phyloP scores from a whole-genome alignment of 2,113 vertebrate genomes.

The Oreochromis aureus region DNA sequence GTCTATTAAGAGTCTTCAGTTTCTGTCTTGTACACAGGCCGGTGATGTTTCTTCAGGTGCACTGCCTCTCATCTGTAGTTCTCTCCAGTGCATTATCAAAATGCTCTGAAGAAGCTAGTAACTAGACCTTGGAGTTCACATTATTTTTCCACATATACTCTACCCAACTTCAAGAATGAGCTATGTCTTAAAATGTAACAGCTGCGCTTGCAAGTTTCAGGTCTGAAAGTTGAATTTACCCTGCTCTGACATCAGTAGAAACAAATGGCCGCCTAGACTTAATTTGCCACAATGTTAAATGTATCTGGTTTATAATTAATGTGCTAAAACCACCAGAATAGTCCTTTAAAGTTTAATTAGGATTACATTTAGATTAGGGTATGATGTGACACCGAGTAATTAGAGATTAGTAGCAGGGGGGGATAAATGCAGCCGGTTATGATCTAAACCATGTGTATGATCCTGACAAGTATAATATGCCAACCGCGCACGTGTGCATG shows the following conservation, averaged over 20 bases:
- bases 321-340: neutral
- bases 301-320: neutral
- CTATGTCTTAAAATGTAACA: neutral
- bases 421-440: neutral
- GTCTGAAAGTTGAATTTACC: neutral
- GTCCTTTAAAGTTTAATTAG: neutral
- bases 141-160: neutral
- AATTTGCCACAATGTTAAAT: neutral
- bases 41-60: neutral
- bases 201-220: neutral
- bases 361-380: constrained; percentile 6
- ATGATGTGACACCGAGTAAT: neutral
- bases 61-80: neutral
- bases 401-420: neutral
- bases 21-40: neutral
- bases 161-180: neutral
- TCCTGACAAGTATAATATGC: neutral
- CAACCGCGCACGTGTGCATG: neutral
- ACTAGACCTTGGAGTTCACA: neutral
- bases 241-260: neutral
- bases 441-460: neutral
- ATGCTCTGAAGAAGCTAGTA: neutral
- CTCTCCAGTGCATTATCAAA: neutral
- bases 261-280: neutral
- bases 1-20: neutral